phyloP scores from a whole-genome alignment of 2,888 invertebrate species.

The Sipunculus nudus region DNA sequence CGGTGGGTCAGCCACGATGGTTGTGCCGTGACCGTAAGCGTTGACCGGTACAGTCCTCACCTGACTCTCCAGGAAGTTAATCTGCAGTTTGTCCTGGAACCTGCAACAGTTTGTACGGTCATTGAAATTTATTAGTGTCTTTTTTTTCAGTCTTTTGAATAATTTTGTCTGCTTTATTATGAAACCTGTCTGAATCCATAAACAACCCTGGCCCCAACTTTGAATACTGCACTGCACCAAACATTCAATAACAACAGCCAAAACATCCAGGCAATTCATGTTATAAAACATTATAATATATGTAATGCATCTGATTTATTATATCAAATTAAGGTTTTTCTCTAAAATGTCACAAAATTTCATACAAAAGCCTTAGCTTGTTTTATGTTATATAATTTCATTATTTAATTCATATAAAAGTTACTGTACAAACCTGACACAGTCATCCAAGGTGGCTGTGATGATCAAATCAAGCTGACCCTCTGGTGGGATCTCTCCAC shows the following conservation, averaged over 20 bases:
- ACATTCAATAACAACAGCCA: no score
- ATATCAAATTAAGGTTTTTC: no score
- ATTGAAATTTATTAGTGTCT: background rate
- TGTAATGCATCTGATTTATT: background rate
- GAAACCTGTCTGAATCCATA: background rate
- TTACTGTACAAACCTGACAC: conserved; percentile 58
- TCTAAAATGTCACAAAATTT: background rate
- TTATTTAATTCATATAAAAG: no score
- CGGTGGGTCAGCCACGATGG: conserved; percentile 73
- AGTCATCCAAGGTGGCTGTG: conserved; percentile 62
- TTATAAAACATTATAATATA: background rate
- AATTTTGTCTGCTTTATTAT: background rate
- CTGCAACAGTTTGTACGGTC: conserved; percentile 40
- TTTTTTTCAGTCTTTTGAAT: background rate
- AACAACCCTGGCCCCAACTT: no score
- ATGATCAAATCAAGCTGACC: conserved; percentile 54
- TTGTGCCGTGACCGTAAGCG: conserved; percentile 75
- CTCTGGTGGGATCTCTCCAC: conserved; percentile 62
- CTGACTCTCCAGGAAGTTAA: conserved; percentile 66
- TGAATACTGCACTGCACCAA: no score
- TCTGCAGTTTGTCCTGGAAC: conserved; percentile 64
- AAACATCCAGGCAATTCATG: background rate
- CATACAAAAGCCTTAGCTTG: no score
- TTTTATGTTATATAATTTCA: no score
- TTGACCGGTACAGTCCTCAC: conserved; percentile 68